Percentiles rank a stretch among this genome's conserved stretches.
Evolutionary conservation across 2,113 vertebrate genomes (phyloP).

Genomic region (Myodes glareolus): DNA sequence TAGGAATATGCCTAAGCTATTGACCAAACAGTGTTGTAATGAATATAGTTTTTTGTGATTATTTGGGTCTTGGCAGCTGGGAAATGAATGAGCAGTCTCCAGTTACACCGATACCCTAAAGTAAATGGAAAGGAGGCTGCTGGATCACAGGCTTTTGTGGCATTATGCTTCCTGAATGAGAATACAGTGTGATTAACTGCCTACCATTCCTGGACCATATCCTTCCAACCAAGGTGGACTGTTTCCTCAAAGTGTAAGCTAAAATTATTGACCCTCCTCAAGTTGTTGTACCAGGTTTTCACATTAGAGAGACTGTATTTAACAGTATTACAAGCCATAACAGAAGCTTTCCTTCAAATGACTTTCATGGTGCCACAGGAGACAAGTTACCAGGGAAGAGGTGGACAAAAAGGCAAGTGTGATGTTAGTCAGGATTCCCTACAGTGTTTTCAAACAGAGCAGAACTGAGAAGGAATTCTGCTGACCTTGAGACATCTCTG

Average conservation of each 20-base stretch:
- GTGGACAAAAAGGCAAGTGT: rapidly evolving
- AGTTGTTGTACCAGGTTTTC: background rate
- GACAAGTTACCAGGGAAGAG: background rate
- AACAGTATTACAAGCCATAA: background rate
- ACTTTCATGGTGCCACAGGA: rapidly evolving
- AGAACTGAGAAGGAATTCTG: background rate
- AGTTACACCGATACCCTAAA: background rate
- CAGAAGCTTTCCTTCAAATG: background rate
- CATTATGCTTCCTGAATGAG: background rate
- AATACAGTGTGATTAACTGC: background rate
- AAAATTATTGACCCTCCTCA: background rate
- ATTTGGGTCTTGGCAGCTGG: too few species aligned
- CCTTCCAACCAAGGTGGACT: background rate
- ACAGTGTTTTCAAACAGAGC: rapidly evolving
- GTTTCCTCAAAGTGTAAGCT: background rate
- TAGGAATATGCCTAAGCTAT: too few species aligned
- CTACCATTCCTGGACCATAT: too few species aligned
- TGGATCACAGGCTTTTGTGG: too few species aligned
- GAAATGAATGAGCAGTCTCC: too few species aligned
- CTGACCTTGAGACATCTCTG: background rate
- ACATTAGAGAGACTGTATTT: background rate
- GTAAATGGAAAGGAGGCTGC: too few species aligned
- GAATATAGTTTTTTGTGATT: too few species aligned
- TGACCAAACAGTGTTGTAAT: too few species aligned
- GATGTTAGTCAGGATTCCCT: rapidly evolving